A percentile compares a stretch with the other conserved stretches of the same genome.
phyloP scores from a whole-genome alignment of 2,888 invertebrate genomes.

The Tineola bisselliella region DNA sequence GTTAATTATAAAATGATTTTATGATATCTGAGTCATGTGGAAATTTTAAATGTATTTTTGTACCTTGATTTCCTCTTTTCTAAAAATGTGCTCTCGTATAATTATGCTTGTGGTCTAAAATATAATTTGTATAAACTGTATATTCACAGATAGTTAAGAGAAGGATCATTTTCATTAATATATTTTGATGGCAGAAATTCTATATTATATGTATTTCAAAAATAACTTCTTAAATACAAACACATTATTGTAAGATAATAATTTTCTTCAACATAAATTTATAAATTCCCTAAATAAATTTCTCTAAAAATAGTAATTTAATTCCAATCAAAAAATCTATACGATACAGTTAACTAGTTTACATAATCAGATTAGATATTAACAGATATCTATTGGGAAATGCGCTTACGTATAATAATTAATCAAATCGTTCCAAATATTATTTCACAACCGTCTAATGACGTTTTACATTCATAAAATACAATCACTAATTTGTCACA shows the following conservation, averaged over 20 bases:
- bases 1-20: neutral
- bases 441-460: constrained; percentile 3
- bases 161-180: too few relatives aligned
- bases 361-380: constrained; percentile 1
- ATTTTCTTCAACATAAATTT: neutral
- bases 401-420: neutral
- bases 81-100: too few relatives aligned
- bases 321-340: neutral
- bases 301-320: constrained; percentile 1
- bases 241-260: too few relatives aligned
- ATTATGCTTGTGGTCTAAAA: too few relatives aligned
- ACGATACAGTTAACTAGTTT: neutral
- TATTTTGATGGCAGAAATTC: too few relatives aligned
- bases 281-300: neutral
- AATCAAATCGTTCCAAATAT: neutral
- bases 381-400: neutral
- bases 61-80: too few relatives aligned
- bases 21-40: neutral
- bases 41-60: neutral
- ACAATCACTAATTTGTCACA: neutral
- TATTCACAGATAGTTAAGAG: too few relatives aligned
- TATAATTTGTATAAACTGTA: too few relatives aligned
- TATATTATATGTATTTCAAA: too few relatives aligned
- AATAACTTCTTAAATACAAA: too few relatives aligned
- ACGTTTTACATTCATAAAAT: constrained; percentile 3